phyloP scores from a whole-genome alignment of 2,113 vertebrate species.

The Eubucco bourcierii region DNA sequence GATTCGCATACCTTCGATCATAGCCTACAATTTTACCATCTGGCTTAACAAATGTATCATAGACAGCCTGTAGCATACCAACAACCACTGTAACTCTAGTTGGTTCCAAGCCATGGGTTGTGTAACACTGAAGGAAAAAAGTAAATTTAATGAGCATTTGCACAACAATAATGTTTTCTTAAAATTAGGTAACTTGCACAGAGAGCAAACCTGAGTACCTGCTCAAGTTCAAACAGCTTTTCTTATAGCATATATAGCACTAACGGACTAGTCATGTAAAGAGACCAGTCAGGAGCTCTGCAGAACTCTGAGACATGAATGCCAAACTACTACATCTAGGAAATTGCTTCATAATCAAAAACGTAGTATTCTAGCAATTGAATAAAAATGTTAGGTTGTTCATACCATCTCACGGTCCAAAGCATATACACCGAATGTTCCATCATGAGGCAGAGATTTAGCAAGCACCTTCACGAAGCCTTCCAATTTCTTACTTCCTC shows the following conservation, averaged over 20 bases:
- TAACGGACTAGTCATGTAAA: not conserved
- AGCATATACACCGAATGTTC: constrained; percentile 76
- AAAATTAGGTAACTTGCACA: not conserved
- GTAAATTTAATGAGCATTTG: not conserved
- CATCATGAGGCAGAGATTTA: not conserved
- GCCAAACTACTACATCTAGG: not conserved
- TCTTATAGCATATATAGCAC: not conserved
- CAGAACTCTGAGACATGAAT: not conserved
- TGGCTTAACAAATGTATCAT: constrained; percentile 81
- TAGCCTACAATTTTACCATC: constrained; percentile 81
- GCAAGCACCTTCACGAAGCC: constrained; percentile 75
- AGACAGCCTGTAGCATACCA: constrained; percentile 76
- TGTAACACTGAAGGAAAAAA: constrained; percentile 77
- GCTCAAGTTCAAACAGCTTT: not conserved
- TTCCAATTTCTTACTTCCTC: constrained; percentile 67
- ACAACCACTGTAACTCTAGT: constrained; percentile 80
- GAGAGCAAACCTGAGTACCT: not conserved
- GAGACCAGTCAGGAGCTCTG: not conserved
- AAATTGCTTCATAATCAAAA: not conserved
- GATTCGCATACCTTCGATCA: constrained; percentile 76
- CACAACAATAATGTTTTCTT: not conserved
- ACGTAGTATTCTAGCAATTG: not conserved
- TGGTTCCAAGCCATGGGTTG: constrained; percentile 79
- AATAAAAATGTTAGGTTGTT: not conserved
- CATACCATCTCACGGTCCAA: constrained; percentile 80